Percentiles rank a stretch among this genome's conserved stretches.
These are phyloP conservation scores for Sylvilagus bachmani DNA, from an alignment of 2,113 vertebrate species.

Conservation along the genomic window DNA sequence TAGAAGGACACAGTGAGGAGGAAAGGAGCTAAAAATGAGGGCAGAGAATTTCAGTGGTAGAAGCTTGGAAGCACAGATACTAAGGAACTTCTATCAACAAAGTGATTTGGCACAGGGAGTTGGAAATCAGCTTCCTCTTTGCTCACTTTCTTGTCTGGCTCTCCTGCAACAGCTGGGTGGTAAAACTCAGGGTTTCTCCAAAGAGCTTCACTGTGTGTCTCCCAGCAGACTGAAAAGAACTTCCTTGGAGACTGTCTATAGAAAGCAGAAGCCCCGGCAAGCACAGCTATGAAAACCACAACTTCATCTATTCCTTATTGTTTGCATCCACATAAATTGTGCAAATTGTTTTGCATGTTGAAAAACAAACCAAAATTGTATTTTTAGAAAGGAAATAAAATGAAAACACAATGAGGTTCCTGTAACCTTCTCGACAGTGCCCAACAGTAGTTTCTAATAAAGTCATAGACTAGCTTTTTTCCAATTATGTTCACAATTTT, in stretches of 20 bases:
- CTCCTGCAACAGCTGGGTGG: background rate
- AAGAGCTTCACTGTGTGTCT: background rate
- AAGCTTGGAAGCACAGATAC: background rate
- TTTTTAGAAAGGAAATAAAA: constrained; percentile 65
- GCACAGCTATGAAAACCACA: constrained; percentile 14
- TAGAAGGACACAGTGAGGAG: background rate
- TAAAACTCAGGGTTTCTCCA: background rate
- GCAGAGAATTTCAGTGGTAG: background rate
- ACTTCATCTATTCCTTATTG: constrained; percentile 27
- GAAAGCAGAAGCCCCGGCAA: background rate
- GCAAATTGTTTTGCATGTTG: constrained; percentile 3
- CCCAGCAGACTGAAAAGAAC: background rate
- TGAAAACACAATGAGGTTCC: constrained; percentile 20
- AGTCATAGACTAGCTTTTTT: background rate
- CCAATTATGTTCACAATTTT: background rate
- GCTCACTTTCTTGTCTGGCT: background rate
- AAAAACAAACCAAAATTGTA: constrained; percentile 35
- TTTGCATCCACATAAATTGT: background rate
- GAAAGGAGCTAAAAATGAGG: background rate
- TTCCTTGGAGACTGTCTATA: constrained; percentile 28
- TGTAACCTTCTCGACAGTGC: background rate
- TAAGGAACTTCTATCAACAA: background rate
- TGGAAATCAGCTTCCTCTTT: background rate
- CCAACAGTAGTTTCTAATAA: constrained; percentile 39
- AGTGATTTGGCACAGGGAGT: background rate